phyloP scores from a whole-genome alignment of 1,140 invertebrate genomes.

The Cherax quadricarinatus region DNA sequence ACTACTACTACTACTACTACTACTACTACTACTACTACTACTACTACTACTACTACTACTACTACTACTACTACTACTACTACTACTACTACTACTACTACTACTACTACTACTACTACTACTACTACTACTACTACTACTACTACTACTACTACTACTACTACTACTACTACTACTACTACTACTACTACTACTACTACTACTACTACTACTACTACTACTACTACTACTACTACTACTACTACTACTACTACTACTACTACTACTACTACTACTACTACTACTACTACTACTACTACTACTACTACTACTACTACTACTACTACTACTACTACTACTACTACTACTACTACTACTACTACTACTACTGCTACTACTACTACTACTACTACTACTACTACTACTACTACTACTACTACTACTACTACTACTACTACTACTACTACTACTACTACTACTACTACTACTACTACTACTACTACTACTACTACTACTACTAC shows the following conservation, averaged over 20 bases:
- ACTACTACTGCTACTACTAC: background rate
- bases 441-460: slow-evolving; percentile 11
- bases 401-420: background rate
- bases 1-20: too few species aligned
- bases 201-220: background rate
- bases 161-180: slow-evolving; percentile 10
- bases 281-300: slow-evolving; percentile 10
- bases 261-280: slow-evolving; percentile 11
- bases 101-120: slow-evolving; percentile 12
- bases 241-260: slow-evolving; percentile 10
- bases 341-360: slow-evolving; percentile 10
- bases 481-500: background rate
- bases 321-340: slow-evolving; percentile 16
- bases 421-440: background rate
- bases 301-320: slow-evolving; percentile 10
- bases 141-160: slow-evolving; percentile 28
- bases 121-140: slow-evolving; percentile 24
- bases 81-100: too few species aligned
- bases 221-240: background rate
- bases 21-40: too few species aligned
- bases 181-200: background rate
- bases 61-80: too few species aligned
- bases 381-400: background rate
- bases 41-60: too few species aligned
- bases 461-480: background rate